Conservation (phyloP, 2,888 invertebrate species). For the Eristalis pertinax region DNA sequence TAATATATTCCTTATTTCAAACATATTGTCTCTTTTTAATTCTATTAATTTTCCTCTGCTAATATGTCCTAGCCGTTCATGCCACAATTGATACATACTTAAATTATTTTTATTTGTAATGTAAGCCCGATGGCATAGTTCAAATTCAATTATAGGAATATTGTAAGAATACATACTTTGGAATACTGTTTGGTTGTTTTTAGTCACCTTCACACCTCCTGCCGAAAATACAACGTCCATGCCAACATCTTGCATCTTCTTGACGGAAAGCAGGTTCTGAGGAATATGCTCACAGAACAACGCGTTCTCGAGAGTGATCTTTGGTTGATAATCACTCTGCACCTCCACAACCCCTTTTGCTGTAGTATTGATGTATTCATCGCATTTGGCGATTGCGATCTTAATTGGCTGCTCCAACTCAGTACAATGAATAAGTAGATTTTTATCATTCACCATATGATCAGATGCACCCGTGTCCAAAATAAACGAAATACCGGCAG, state of each 20-base stretch:
- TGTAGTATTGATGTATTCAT: constrained; percentile 66
- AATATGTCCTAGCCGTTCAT: no score
- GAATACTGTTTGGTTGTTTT: no score
- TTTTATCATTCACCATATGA: constrained; percentile 70
- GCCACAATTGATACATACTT: no score
- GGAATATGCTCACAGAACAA: constrained; percentile 75
- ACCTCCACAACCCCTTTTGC: constrained; percentile 75
- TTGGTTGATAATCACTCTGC: constrained; percentile 73
- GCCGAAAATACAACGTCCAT: no score
- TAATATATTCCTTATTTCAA: constrained; percentile 68
- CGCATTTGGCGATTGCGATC: constrained; percentile 75
- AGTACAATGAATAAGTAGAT: constrained; percentile 46
- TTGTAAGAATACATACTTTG: no score
- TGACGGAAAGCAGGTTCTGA: constrained; percentile 75
- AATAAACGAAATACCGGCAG: constrained; percentile 61
- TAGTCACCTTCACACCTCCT: no score
- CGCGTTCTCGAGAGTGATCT: constrained; percentile 56
- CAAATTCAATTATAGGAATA: no score
- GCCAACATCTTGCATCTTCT: constrained; percentile 74
- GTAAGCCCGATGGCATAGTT: no score
- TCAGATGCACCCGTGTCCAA: constrained; percentile 68
- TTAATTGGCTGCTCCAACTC: constrained; percentile 73
- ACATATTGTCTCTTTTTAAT: constrained; percentile 33
- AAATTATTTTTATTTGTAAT: no score
- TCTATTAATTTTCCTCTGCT: constrained; percentile 74